Evolutionary conservation across 2,888 invertebrate genomes (phyloP), one percentile per base, ranked within the genome.

Genomic region (Gryllus longicercus): DNA sequence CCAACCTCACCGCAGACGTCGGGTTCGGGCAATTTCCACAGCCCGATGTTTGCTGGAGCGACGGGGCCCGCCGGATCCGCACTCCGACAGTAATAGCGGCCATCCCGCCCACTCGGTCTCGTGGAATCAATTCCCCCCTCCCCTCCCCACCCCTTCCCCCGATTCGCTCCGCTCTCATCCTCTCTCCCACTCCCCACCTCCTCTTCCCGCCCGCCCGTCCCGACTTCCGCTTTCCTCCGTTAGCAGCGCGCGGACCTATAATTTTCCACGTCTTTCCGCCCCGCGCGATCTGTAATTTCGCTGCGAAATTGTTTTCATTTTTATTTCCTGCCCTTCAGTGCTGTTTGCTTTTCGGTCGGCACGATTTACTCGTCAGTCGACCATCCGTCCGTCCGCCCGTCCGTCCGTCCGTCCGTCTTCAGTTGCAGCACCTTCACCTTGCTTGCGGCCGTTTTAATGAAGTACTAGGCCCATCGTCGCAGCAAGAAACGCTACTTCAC

Each of bases 221-320:
- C 16, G 3, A 63, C n/a, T n/a, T 63, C n/a, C 63, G 14, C 63
- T 63, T 63, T 63, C n/a, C 63, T n/a, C n/a, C 63, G 14, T 63
- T 63, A 63, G 14, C n/a, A n/a, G 14, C n/a, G 63, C 63, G n/a
- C 16, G n/a, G n/a, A 63, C 63, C 63, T 63, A 63, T 63, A 63
- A 63, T 63, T 63, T 63, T 63, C 63, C n/a, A 16, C 63, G 16
- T 63, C 63, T 63, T 63, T 63, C 63, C 63, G 63, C 63, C 63
- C 63, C 63, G n/a, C 63, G 63, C 63, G n/a, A 63, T 63, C 63
- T 63, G n/a, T 63, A 63, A 63, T 63, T 63, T 63, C 63, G 63
- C 16, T 63, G n/a, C 63, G 16, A 63, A 63, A 63, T 63, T 63
- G 63, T 63, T 63, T 63, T 63, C 63, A 63, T 63, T 63, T 63